phyloP scores from a whole-genome alignment of 2,797 vertebrate species.

The Characodon lateralis region DNA sequence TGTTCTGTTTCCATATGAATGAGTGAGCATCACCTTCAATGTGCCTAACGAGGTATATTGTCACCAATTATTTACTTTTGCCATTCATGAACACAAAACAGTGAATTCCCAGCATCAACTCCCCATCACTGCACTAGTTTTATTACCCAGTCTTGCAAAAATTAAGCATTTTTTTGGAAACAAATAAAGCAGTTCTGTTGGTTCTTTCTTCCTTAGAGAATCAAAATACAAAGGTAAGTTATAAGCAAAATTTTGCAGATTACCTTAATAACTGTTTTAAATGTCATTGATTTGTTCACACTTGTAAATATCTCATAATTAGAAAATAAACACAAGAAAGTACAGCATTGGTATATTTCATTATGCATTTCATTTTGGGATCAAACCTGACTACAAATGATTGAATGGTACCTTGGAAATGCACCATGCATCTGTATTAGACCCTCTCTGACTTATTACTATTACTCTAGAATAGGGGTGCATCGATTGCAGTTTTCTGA shows the following conservation, averaged over 20 bases:
- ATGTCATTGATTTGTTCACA: not conserved
- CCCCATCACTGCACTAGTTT: not conserved
- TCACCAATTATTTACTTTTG: constrained; percentile 8
- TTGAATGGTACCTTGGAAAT: not conserved
- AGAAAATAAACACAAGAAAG: not conserved
- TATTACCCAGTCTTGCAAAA: not conserved
- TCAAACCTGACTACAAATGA: not conserved
- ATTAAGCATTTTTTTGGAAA: not conserved
- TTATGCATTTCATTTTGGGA: not conserved
- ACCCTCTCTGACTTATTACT: no score
- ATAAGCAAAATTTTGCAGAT: not conserved
- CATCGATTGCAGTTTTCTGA: no score
- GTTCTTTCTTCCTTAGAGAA: not conserved
- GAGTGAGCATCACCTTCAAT: constrained; percentile 7
- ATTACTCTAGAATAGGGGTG: not conserved
- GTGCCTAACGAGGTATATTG: constrained; percentile 12
- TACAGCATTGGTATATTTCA: not conserved
- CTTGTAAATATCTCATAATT: not conserved
- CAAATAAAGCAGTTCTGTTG: not conserved
- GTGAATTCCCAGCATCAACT: not conserved
- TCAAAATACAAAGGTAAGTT: not conserved
- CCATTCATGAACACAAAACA: constrained; percentile 1
- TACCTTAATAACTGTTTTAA: not conserved
- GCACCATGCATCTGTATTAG: not conserved
- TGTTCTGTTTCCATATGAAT: constrained; percentile 13